Conservation (phyloP, 2,797 vertebrate species). For the Aratinga solstitialis region DNA sequence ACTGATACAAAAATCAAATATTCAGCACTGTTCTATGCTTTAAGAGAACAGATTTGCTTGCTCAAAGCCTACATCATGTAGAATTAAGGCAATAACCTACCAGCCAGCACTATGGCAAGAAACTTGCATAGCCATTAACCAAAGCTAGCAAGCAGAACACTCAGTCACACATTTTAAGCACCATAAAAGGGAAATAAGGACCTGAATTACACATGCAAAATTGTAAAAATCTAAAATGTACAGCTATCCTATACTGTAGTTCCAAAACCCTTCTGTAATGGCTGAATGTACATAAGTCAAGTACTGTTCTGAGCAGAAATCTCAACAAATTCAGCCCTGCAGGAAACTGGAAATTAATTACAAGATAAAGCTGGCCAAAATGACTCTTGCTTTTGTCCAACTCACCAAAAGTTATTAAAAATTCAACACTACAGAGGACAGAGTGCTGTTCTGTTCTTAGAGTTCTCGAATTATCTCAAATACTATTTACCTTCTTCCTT, state of each 20-base stretch:
- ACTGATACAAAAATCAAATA: neutral
- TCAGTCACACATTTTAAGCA: neutral
- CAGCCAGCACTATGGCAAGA: neutral
- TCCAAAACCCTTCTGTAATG: neutral
- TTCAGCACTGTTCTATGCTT: neutral
- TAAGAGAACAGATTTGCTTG: neutral
- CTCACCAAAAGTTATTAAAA: neutral
- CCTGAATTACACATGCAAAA: neutral
- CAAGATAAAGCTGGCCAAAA: neutral
- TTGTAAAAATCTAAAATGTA: neutral
- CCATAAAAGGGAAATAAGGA: neutral
- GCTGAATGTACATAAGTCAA: neutral
- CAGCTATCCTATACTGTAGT: neutral
- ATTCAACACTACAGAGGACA: neutral
- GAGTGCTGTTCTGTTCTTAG: neutral
- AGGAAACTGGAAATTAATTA: neutral
- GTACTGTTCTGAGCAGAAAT: neutral
- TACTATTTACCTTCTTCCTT: constrained; percentile 86
- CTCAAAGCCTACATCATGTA: neutral
- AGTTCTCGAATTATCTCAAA: constrained; percentile 1
- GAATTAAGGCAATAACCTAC: neutral
- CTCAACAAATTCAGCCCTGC: neutral
- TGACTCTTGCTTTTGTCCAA: neutral
- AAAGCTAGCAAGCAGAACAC: neutral
- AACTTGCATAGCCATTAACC: neutral